Evolutionary conservation across 2,888 invertebrate genomes (phyloP).

Genomic region (Sphaerolaimus hirsutus): DNA sequence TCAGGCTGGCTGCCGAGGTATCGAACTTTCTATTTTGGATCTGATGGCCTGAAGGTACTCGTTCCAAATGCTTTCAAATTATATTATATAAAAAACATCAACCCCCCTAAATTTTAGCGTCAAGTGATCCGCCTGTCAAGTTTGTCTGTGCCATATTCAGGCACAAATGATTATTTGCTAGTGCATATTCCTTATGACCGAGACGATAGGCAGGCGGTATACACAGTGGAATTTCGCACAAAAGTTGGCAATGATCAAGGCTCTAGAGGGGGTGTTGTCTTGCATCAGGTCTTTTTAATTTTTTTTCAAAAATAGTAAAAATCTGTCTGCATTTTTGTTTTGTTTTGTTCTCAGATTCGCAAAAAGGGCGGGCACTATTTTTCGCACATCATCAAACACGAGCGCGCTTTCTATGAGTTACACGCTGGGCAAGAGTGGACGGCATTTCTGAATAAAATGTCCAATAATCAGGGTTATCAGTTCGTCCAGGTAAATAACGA

Average conservation of each 20-base stretch:
- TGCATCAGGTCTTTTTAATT: constrained; percentile 9
- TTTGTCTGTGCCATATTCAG: constrained; percentile 14
- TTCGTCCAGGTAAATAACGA: constrained; percentile 11
- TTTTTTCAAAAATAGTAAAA: too few relatives aligned
- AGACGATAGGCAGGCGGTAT: constrained; percentile 17
- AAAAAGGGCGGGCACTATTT: constrained; percentile 10
- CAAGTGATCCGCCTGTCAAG: constrained; percentile 14
- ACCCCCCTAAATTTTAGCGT: too few relatives aligned
- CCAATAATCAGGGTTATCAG: constrained; percentile 8
- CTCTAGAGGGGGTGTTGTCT: background rate
- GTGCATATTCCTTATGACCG: constrained; percentile 18
- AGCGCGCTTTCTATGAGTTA: constrained; percentile 14
- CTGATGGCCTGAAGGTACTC: background rate
- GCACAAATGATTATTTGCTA: constrained; percentile 14
- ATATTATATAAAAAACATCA: too few relatives aligned
- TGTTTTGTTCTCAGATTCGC: too few relatives aligned
- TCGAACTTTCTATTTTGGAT: constrained; percentile 18
- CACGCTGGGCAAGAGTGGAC: constrained; percentile 19
- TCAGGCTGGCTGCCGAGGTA: constrained; percentile 22
- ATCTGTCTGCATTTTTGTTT: too few relatives aligned
- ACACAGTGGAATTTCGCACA: constrained; percentile 18
- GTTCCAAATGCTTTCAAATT: constrained; percentile 3
- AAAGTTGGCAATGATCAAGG: constrained; percentile 12
- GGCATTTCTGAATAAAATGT: constrained; percentile 10
- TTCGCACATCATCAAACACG: constrained; percentile 16